Evolutionary conservation across 2,797 vertebrate genomes (phyloP), one percentile per base, ranked within the genome.

Genomic region (Hypotaenidia okinawae): DNA sequence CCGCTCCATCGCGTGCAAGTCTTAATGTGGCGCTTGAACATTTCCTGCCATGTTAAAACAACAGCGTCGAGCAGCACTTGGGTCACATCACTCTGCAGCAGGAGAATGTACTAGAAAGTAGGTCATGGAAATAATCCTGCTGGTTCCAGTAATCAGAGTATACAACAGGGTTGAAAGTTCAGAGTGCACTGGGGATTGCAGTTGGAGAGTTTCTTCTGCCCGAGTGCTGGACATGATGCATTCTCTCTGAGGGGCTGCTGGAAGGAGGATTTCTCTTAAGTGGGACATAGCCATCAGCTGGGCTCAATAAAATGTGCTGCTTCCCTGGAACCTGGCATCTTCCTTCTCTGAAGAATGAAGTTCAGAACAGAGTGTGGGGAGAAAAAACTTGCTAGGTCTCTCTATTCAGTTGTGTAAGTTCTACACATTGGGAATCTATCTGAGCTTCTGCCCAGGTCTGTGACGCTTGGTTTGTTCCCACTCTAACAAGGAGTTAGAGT

Each of bases 131-230:
- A 95, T 95, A 95, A 97, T 97, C 96, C 96, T 96, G 93, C 96
- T 95, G 94, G 94, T 96, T 97, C 96, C 97, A 97, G 97, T 96
- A 97, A 97, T 97, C 96, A 96, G 97, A 97, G 95, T 72, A 70
- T 97, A 96, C 96, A 93, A 73, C 35, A 84, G 90, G 94, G 96
- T 97, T 11, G 2, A 95, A 97, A 97, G 97, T 97, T 97, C 97
- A 97, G 93, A 73, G 90, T 6, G 84, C 94, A 91, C 94, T 62
- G 54, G 79, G 90, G 93, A 96, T 93, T 80, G 91, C 84, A 39
- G 67, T 72, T 2, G 1, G 27, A 21, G 92, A 80, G 86, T 67
- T 92, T 87, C 92, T 94, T 91, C 91, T 91, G 81, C 41, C 94
- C 64, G 76, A 87, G 91, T 30, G 35, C 76, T 63, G 84, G 93